Percentiles rank a stretch among this genome's conserved stretches.
Conservation (phyloP, 2,113 vertebrate genomes). For the Shinisaurus crocodilurus region DNA sequence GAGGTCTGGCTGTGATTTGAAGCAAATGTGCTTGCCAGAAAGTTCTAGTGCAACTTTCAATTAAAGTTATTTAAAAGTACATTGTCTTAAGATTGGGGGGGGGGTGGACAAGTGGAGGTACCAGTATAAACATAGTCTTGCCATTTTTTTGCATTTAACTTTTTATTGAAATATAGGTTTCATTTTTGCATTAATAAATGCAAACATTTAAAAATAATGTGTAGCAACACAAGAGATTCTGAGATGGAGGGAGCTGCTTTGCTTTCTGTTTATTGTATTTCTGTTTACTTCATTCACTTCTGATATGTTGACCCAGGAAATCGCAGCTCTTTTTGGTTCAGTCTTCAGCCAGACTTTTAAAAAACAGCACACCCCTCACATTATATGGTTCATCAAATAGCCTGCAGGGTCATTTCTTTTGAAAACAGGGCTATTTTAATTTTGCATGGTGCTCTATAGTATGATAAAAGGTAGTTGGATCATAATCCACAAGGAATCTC, state of each 20-base stretch:
- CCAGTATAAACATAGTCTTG: no score
- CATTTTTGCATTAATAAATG: neutral
- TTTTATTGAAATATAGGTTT: neutral
- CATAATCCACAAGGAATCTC: constrained; percentile 38
- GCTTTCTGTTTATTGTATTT: neutral
- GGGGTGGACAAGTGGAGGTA: no score
- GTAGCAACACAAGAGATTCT: neutral
- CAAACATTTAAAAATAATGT: neutral
- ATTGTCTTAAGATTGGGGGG: neutral
- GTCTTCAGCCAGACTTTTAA: neutral
- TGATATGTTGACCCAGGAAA: neutral
- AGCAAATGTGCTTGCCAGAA: neutral
- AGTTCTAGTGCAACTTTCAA: neutral
- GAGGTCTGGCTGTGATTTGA: neutral
- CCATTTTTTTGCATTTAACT: neutral
- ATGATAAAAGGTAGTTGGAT: constrained; percentile 36
- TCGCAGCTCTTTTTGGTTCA: neutral
- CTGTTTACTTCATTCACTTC: neutral
- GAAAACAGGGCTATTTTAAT: neutral
- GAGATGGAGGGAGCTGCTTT: no score
- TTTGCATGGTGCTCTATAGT: constrained; percentile 4
- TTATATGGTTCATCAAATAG: neutral
- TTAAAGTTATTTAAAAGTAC: neutral
- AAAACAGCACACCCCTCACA: neutral
- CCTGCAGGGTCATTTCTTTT: neutral